Percentiles rank a stretch among this genome's conserved stretches.
These are phyloP conservation scores for Epistrophe eligans DNA, from an alignment of 2,888 invertebrate genomes.

Conservation along the genomic window DNA sequence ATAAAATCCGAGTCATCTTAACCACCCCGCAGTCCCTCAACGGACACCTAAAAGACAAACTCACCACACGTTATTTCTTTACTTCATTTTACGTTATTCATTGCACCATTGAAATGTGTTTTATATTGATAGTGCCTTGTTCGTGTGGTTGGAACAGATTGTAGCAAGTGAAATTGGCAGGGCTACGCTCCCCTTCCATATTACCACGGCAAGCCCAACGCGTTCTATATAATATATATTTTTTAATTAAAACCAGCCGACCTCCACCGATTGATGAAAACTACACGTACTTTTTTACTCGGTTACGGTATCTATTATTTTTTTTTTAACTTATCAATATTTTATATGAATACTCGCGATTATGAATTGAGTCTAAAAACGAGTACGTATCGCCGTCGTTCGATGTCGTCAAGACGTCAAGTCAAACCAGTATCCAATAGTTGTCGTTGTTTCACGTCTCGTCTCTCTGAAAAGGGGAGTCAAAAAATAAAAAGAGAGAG, in stretches of 20 bases:
- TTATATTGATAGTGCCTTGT: constrained; percentile 56
- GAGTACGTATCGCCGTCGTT: constrained; percentile 47
- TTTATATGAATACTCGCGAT: constrained; percentile 41
- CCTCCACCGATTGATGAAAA: constrained; percentile 31
- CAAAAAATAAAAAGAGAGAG: constrained; percentile 9
- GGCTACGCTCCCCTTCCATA: constrained; percentile 10
- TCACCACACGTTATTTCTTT: constrained; percentile 61
- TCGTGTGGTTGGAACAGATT: constrained; percentile 52
- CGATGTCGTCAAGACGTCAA: constrained; percentile 38
- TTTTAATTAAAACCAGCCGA: background rate
- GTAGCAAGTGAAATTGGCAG: constrained; percentile 68
- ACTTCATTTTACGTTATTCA: constrained; percentile 70
- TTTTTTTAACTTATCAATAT: constrained; percentile 32
- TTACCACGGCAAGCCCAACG: background rate
- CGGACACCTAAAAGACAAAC: constrained; percentile 39
- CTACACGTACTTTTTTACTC: constrained; percentile 50
- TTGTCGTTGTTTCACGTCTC: constrained; percentile 18
- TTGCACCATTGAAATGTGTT: constrained; percentile 51
- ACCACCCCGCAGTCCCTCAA: background rate
- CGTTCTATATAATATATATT: constrained; percentile 7
- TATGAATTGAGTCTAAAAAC: constrained; percentile 49
- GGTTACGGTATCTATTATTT: constrained; percentile 31
- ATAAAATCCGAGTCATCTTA: constrained; percentile 31
- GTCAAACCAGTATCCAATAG: constrained; percentile 58
- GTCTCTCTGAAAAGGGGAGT: constrained; percentile 1